Percentiles rank a stretch among this genome's conserved stretches.
phyloP scores from a whole-genome alignment of 2,888 invertebrate genomes.

The Cephus pygmeus region DNA sequence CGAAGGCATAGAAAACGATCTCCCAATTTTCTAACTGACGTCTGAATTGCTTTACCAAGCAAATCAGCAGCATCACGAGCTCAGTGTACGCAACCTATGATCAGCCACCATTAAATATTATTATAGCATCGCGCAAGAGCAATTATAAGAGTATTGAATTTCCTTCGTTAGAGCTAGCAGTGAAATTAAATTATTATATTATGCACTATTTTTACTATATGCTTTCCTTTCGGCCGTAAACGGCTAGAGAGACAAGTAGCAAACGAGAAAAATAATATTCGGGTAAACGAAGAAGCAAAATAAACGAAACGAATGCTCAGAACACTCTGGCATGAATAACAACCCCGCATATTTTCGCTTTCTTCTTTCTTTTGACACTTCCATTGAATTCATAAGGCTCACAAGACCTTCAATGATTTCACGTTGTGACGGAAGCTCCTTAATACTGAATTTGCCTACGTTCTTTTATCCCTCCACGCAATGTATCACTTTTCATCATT shows the following conservation, averaged over 20 bases:
- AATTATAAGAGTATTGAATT: not conserved
- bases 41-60: not conserved
- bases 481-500: conserved; percentile 31
- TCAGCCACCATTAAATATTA: not conserved
- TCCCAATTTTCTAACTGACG: not conserved
- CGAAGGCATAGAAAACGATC: not conserved
- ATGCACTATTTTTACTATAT: not conserved
- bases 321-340: not conserved
- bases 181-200: not conserved
- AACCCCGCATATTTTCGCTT: not conserved
- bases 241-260: not conserved
- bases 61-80: not conserved
- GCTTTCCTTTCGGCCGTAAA: not conserved
- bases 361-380: not conserved
- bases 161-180: not conserved
- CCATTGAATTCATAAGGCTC: not conserved
- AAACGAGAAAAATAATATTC: not conserved
- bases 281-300: not conserved
- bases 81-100: not conserved
- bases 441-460: conserved; percentile 24
- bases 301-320: not conserved
- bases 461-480: conserved; percentile 10
- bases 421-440: conserved; percentile 21
- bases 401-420: not conserved
- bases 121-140: not conserved